Evolutionary conservation across 2,888 invertebrate genomes (phyloP), one percentile per base, ranked within the genome.

Genomic region (Ametastegia equiseti): DNA sequence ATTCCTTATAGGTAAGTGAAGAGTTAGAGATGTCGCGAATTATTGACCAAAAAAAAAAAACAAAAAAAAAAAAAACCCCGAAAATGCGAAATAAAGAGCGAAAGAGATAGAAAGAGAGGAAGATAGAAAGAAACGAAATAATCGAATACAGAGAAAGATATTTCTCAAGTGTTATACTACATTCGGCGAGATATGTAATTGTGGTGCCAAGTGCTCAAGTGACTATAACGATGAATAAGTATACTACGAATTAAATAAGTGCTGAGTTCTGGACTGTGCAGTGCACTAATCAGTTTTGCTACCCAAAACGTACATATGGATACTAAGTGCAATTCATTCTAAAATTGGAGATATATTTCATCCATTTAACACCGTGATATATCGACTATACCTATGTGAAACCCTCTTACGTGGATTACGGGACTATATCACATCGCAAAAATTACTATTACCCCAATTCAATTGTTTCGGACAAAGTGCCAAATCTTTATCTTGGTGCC

Each of bases 1-100:
- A 78, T 78, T 63, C 78, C 57, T 33, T 23, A 78, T 78, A 78
- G 78, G 78, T 78, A 78, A 78, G 78, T 78, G 63, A 9, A 71
- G 27, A 71, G n/a, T n/a, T n/a, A 30, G 23, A 45, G 71, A 71
- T 15, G n/a, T 42, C 45, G 71, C 71, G 71, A n/a, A n/a, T 45
- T 45, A 30, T 30, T 71, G 45, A 42, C 47, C 11, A 19, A 19
- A 73, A 30, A 27, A 27, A 9, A 45, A 47, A 73, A 73, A 47
- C 27, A 47, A 50, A 42, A 73, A 33, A 71, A 15, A 47, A 30
- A 71, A 47, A 71, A 71, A 1, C 69, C 13, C 30, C 1, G 30
- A 42, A 69, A 36, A 1, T 7, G 42, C 4, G 27, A 23, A 39
- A n/a, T 3, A 15, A 1, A 7, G 11, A 30, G 1, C n/a, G 7